Evolutionary conservation across 2,888 invertebrate species (phyloP), one percentile per base, ranked within the genome.

Genomic region (Perdita meconis): DNA sequence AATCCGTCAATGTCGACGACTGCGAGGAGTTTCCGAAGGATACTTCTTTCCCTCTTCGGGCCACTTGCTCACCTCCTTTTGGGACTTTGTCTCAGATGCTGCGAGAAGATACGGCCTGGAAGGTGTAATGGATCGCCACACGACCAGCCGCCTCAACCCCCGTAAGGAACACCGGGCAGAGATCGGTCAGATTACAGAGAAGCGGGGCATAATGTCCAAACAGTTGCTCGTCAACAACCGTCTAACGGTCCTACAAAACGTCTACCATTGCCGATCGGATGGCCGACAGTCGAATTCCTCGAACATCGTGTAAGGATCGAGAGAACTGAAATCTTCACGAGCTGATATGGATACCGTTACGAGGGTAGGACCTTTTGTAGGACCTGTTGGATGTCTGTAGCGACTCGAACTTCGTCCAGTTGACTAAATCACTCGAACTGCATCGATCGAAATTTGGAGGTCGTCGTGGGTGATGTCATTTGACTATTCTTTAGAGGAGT

Each of bases 121-220:
- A 88, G 89, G 87, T 88, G 89, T 89, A 90, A 90, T 88, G 86
- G 89, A 89, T 90, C 89, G 88, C 88, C 88, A 86, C 88, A 87
- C 87, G 86, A 87, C 86, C 85, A 78, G 74, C 73, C 82, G 80
- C 79, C 72, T 80, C 73, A 74, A 77, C 84, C 70, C 80, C 80
- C 78, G 78, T 84, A 68, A 80, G 76, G 71, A 78, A 83, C 78
- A 81, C 77, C 74, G 76, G 47, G 74, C 74, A 80, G 78, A 90
- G 89, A 90, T 90, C 87, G 78, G 78, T 63, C 74, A 84, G 90
- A 90, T 90, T 90, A 90, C 85, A 86, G 81, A 81, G 89, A 90
- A 90, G 86, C 86, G 84, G 86, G 84, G 87, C 88, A 90, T 89
- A 86, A 90, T 88, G 89, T 89, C 87, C 85, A 89, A 90, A 90